Conservation (phyloP, 1,140 invertebrate genomes). For the Gerris buenoi region DNA sequence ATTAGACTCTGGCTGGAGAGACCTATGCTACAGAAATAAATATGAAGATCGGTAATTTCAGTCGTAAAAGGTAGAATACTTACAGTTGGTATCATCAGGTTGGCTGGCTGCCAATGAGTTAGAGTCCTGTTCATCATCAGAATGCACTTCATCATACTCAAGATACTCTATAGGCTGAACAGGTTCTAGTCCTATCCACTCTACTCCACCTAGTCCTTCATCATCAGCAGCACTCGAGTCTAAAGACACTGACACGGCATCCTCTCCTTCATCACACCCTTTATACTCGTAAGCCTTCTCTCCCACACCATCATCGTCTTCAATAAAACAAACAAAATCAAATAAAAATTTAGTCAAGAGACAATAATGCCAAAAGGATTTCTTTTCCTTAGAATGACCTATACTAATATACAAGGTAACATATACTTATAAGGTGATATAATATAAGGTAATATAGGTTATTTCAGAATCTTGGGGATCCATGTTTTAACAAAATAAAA, state of each 20-base stretch:
- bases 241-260: conserved; percentile 31
- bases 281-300: conserved; percentile 32
- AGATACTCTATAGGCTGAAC: neutral
- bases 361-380: too few species aligned
- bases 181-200: conserved; percentile 27
- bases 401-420: too few species aligned
- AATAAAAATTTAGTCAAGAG: too few species aligned
- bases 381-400: too few species aligned
- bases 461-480: too few species aligned
- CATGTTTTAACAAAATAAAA: too few species aligned
- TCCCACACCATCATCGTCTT: conserved; percentile 21
- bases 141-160: neutral
- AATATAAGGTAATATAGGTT: too few species aligned
- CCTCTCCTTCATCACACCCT: conserved; percentile 32
- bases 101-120: neutral
- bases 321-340: too few species aligned
- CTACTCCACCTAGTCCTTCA: conserved; percentile 24
- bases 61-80: neutral
- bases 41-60: neutral
- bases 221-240: conserved; percentile 13
- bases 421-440: too few species aligned
- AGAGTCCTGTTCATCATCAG: neutral
- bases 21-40: neutral
- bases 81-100: neutral
- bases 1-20: neutral